phyloP scores from a whole-genome alignment of 53 echinoderm and acorn worm species.

The Temnopleurus reevesii region DNA sequence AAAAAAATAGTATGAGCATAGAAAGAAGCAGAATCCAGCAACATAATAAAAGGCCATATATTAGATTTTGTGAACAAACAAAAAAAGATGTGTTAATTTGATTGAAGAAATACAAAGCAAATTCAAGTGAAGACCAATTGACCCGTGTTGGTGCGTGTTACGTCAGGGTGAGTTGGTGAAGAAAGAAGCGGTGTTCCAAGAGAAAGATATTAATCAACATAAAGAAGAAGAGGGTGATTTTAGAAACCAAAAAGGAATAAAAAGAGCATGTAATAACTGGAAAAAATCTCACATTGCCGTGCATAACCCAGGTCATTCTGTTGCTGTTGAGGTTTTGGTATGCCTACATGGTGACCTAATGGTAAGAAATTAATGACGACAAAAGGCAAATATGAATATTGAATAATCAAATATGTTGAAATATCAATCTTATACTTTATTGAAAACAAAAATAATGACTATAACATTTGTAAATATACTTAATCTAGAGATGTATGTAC shows the following conservation, averaged over 20 bases:
- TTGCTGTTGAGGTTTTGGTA: constrained; percentile 58
- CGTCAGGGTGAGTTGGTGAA: constrained; percentile 35
- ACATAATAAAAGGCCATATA: not conserved
- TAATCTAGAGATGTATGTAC: too few species aligned
- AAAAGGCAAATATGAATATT: constrained; percentile 3
- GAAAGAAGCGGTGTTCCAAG: not conserved
- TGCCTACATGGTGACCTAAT: constrained; percentile 61
- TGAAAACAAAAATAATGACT: too few species aligned
- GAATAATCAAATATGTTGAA: too few species aligned
- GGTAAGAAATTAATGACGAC: constrained; percentile 36
- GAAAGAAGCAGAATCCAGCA: constrained; percentile 19
- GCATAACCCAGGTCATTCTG: constrained; percentile 61
- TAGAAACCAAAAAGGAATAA: not conserved
- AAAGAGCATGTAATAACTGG: not conserved
- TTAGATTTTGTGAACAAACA: not conserved
- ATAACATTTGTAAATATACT: too few species aligned
- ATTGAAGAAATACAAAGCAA: constrained; percentile 20
- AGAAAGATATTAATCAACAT: constrained; percentile 16
- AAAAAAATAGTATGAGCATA: not conserved
- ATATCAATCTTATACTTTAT: too few species aligned
- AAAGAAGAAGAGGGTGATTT: constrained; percentile 7
- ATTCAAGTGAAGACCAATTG: constrained; percentile 16
- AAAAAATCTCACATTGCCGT: constrained; percentile 52
- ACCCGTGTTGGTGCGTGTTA: constrained; percentile 34
- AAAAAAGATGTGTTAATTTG: constrained; percentile 20